phyloP scores from a whole-genome alignment of 2,113 vertebrate species.

The Channa maculata region DNA sequence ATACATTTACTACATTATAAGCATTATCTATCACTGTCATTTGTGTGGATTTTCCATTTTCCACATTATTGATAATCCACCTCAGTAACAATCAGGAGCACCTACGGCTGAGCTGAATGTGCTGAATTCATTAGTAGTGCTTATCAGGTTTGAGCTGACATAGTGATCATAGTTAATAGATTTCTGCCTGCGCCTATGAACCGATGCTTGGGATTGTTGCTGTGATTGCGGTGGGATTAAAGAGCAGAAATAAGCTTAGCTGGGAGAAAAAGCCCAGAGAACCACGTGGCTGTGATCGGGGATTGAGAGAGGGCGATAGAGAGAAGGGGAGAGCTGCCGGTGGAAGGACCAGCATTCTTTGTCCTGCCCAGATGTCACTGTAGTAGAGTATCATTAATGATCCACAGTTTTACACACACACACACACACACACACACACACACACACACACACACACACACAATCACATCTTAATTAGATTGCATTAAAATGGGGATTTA shows the following conservation, averaged over 20 bases:
- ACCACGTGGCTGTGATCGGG: slow-evolving; percentile 74
- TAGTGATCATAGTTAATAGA: slow-evolving; percentile 75
- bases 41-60: slow-evolving; percentile 54
- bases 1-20: slow-evolving; percentile 30
- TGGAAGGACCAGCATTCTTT: slow-evolving; percentile 68
- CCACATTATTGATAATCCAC: slow-evolving; percentile 64
- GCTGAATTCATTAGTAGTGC: slow-evolving; percentile 61
- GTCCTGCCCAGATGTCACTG: slow-evolving; percentile 77
- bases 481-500: slow-evolving; percentile 21
- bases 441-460: slow-evolving; percentile 5
- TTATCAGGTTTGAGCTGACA: slow-evolving; percentile 63
- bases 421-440: slow-evolving; percentile 28
- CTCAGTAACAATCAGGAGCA: slow-evolving; percentile 48
- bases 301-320: slow-evolving; percentile 58
- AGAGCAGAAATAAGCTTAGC: slow-evolving; percentile 80
- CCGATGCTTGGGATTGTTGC: slow-evolving; percentile 60
- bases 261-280: slow-evolving; percentile 70
- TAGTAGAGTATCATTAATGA: slow-evolving; percentile 75
- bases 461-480: slow-evolving; percentile 23
- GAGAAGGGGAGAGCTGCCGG: slow-evolving; percentile 37
- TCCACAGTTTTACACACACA: slow-evolving; percentile 56
- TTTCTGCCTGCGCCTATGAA: slow-evolving; percentile 55
- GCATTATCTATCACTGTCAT: slow-evolving; percentile 45
- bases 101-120: slow-evolving; percentile 4
- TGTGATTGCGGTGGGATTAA: slow-evolving; percentile 78